A percentile compares a stretch with the other conserved stretches of the same genome.
These are phyloP conservation scores for Thaumatotibia leucotreta DNA, from an alignment of 1,140 invertebrate species.

Conservation along the genomic window DNA sequence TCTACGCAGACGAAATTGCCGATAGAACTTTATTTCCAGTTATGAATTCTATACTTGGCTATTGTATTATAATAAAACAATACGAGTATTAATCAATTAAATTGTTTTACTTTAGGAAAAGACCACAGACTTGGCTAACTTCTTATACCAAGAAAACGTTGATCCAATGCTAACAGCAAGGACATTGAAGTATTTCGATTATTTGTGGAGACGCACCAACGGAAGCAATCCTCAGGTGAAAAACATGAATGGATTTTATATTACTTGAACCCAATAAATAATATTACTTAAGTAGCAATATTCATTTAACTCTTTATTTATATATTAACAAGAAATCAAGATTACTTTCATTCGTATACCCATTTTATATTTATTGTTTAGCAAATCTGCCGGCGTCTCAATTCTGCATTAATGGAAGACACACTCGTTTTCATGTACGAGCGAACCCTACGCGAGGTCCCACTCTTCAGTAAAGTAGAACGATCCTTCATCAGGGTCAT, in stretches of 20 bases:
- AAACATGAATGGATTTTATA: no score
- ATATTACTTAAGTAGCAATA: not conserved
- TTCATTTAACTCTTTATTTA: not conserved
- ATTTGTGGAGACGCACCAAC: conserved; percentile 69
- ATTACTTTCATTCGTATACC: no score
- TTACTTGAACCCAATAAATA: no score
- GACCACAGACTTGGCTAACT: conserved; percentile 61
- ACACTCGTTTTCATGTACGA: conserved; percentile 71
- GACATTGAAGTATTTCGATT: conserved; percentile 69
- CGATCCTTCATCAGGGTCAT: conserved; percentile 71
- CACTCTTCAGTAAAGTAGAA: conserved; percentile 69
- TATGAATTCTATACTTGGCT: no score
- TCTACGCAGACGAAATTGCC: no score
- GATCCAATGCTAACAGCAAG: conserved; percentile 50
- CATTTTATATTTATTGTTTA: conserved; percentile 21
- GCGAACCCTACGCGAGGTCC: conserved; percentile 62
- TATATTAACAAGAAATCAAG: no score
- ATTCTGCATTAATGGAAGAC: conserved; percentile 71
- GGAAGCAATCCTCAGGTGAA: conserved; percentile 64
- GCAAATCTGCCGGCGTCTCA: conserved; percentile 63
- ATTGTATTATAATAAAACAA: no score
- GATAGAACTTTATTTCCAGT: no score
- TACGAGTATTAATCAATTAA: not conserved
- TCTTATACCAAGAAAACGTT: conserved; percentile 64
- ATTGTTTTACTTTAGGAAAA: conserved; percentile 50